A percentile compares a stretch with the other conserved stretches of the same genome.
phyloP scores from a whole-genome alignment of 2,113 vertebrate species.

The Dasyornis broadbenti region DNA sequence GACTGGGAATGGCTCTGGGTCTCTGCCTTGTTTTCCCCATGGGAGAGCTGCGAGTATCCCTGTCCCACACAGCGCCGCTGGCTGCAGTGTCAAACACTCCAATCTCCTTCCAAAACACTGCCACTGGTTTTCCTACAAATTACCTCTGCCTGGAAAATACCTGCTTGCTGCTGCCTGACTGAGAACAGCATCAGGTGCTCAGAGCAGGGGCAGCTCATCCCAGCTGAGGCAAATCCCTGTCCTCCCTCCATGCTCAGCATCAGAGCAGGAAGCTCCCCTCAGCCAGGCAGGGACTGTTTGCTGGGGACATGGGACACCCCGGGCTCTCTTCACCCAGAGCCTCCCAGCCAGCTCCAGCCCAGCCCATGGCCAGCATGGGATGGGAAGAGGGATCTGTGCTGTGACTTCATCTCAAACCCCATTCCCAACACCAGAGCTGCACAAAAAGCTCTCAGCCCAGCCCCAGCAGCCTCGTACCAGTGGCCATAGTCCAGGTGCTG shows the following conservation, averaged over 20 bases:
- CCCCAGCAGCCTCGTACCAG: conserved; percentile 73
- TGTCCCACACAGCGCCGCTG: background rate
- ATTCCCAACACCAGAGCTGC: background rate
- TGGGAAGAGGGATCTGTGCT: accelerated
- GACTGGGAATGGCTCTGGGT: background rate
- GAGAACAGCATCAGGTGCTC: background rate
- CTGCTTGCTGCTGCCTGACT: background rate
- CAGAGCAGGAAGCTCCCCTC: background rate
- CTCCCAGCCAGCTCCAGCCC: background rate
- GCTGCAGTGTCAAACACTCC: background rate
- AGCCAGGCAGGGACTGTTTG: background rate
- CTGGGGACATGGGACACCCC: background rate
- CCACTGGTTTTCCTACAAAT: background rate
- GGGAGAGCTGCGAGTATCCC: background rate
- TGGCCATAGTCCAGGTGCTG: conserved; percentile 96
- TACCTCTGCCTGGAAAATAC: background rate
- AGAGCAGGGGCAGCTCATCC: background rate
- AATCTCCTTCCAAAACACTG: background rate
- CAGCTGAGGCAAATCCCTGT: background rate
- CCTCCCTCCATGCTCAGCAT: background rate
- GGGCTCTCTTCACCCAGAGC: background rate
- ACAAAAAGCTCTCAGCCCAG: no score
- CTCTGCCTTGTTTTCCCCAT: accelerated
- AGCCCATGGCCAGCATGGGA: accelerated
- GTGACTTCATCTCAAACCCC: background rate